Conservation (phyloP, 2,888 invertebrate genomes). For the Molorchus minor region DNA sequence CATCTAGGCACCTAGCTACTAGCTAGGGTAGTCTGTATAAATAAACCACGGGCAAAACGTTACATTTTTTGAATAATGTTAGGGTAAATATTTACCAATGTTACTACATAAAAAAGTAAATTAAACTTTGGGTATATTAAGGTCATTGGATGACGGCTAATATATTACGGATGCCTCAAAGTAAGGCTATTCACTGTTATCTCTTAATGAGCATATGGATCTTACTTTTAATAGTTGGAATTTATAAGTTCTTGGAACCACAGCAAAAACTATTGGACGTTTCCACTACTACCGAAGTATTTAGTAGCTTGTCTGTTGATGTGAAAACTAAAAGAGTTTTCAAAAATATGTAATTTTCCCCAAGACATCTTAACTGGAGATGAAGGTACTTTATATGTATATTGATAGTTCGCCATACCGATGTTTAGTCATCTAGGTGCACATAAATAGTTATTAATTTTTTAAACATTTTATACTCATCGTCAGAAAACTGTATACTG, state of each 20-base stretch:
- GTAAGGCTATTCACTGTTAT: constrained; percentile 83
- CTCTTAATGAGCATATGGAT: constrained; percentile 84
- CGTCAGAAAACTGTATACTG: too few relatives aligned
- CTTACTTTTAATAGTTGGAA: constrained; percentile 78
- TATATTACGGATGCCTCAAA: constrained; percentile 70
- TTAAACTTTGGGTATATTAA: too few relatives aligned
- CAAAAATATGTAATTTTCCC: constrained; percentile 77
- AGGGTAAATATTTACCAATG: too few relatives aligned
- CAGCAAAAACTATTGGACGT: constrained; percentile 58
- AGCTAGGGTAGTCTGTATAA: too few relatives aligned
- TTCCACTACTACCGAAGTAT: constrained; percentile 51
- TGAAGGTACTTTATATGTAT: constrained; percentile 78
- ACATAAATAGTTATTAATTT: too few relatives aligned
- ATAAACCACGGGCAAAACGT: too few relatives aligned
- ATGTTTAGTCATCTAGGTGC: too few relatives aligned
- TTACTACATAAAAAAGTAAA: too few relatives aligned
- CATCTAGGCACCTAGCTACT: too few relatives aligned
- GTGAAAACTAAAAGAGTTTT: constrained; percentile 73
- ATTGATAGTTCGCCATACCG: too few relatives aligned
- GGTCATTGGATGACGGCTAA: constrained; percentile 59
- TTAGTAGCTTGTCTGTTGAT: constrained; percentile 66
- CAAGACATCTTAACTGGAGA: constrained; percentile 74
- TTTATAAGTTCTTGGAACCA: constrained; percentile 75
- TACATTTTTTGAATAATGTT: too few relatives aligned
- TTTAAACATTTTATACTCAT: too few relatives aligned